Base-by-base conservation (phyloP, 2,113 vertebrate species). In the Myodes glareolus region DNA sequence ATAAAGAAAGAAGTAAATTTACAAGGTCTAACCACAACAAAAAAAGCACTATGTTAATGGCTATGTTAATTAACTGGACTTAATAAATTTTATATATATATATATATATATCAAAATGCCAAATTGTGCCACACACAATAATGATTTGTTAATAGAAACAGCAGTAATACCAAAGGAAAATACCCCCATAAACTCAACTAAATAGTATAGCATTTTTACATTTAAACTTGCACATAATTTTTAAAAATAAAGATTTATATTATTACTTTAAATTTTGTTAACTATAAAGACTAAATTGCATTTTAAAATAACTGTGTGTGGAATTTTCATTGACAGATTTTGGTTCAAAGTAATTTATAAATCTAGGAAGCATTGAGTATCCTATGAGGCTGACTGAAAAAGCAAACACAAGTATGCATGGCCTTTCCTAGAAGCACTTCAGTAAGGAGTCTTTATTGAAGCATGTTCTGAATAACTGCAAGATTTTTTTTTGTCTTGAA, bases 151-250 rank as follows among this genome's bases (percentile, higher is more conserved):
- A 90, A 76, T 52, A 21, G 31, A 63, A 65, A 67, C 65, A 84
- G 72, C 27, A 52, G 1, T 68, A n/a, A 55, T 55, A 58, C 55
- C 61, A 75, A 80, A 85, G 13, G 87, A 90, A 96, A 94, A 82
- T 50, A 82, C 4, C 36, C 2, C 29, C 84, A 33, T 67, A 88
- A 91, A 55, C 33, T 55, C 85, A 91, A 91, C 81, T 90, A 87
- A 93, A 76, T 94, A 88, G 76, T 70, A 97, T 36, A 97, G 82
- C 3, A 9, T 42, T n/a, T 72, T 72, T 72, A 39, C 70, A 39
- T 47, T 52, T 45, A 72, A 73, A 91, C n/a, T 58, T 52, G 12
- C 5, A 68, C n/a, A 6, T 87, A 92, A 27, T 29, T 95, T 97
- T 73, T n/a, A 33, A 1, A 67, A 68, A 14, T 68, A 31, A 70